Base-by-base conservation (phyloP, 2,797 vertebrate species). In the Bradypodion ventrale region DNA sequence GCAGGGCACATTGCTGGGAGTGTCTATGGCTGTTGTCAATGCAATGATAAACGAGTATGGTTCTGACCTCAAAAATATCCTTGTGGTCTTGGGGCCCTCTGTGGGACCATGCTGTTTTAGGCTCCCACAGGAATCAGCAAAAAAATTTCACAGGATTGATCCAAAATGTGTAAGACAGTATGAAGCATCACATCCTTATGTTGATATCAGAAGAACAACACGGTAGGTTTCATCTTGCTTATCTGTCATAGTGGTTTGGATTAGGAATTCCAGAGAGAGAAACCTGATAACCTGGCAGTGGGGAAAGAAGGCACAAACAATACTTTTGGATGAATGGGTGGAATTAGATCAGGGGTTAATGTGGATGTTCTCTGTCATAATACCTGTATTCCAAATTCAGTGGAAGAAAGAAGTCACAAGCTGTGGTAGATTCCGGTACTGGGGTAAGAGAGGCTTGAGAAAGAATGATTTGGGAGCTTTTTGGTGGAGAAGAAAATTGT, bases 61-160 rank as follows among this genome's bases (percentile, higher is more conserved):
- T 63, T 97, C 97, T 88, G 86, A 87, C 0, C 49, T 93, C 81
- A 92, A 94, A 77, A 94, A 99, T 87, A 96, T 99, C 44, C 62
- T 95, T 75, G 97, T 97, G 81, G 97, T 96, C 1, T 93, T 99
- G 78, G 98, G 98, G 0, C 98, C 98, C 0, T 98, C 97, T 2
- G 97, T 99, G 60, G 98, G 98, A 32, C 93, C 94, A 23, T 99
- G 98, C 86, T 99, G 98, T 85, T 99, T 98, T 90, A 96, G 92
- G 52, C 94, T 98, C 90, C 94, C 96, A 27, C 95, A 83, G 0
- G 87, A 96, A 69, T 95, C 96, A 72, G 98, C 97, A 0, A 42
- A 89, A 79, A 87, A 93, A 70, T 99, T 99, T 91, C 87, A 94
- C 74, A 86, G 84, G 78, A 95, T 99, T 85, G 96, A 98, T 85